Evolutionary conservation across 2,113 vertebrate genomes (phyloP).

Genomic region (Otocyon megalotis): DNA sequence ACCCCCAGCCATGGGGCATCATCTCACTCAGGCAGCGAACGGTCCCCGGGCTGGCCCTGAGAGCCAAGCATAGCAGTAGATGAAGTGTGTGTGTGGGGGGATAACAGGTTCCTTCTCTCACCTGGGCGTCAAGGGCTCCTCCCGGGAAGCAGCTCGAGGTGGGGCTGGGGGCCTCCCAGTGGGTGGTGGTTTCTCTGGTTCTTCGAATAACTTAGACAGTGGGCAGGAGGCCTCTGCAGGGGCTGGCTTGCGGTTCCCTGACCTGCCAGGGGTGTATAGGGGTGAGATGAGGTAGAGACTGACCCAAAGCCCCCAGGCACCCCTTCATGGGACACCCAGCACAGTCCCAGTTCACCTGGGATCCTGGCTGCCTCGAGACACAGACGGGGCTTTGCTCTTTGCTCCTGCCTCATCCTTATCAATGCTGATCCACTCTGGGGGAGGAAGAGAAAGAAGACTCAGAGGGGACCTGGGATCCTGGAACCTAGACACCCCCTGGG

Average conservation of each 20-base stretch:
- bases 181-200: conserved; percentile 88
- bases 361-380: conserved; percentile 90
- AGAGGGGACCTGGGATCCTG: neutral
- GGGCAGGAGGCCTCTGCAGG: conserved; percentile 56
- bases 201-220: conserved; percentile 91
- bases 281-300: neutral
- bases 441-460: neutral
- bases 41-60: neutral
- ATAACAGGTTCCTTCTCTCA: conserved; percentile 72
- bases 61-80: neutral
- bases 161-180: conserved; percentile 84
- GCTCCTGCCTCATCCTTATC: conserved; percentile 95
- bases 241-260: conserved; percentile 87
- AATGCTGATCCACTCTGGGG: conserved; percentile 96
- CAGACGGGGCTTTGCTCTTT: conserved; percentile 89
- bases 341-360: conserved; percentile 76
- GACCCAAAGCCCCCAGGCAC: neutral
- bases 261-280: conserved; percentile 82
- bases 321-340: neutral
- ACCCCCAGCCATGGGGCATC: neutral
- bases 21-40: neutral
- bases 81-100: neutral
- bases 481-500: neutral
- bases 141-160: conserved; percentile 83
- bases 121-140: conserved; percentile 90